Base-by-base conservation (phyloP, 2,888 invertebrate genomes). In the Drosophila nr. medialis region DNA sequence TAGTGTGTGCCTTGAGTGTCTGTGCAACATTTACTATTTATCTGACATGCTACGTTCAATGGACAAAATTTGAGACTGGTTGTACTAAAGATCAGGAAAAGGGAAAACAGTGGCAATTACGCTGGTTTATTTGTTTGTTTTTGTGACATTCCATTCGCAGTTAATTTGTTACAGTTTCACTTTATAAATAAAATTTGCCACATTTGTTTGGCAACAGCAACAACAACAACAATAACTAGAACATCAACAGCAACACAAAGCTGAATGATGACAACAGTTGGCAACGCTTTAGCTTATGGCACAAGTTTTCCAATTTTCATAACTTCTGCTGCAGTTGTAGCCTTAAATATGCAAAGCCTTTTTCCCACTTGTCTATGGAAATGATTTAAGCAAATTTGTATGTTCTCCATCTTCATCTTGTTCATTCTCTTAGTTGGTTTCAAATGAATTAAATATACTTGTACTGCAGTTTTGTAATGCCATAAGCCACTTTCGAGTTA, bases 151-250 rank as follows among this genome's bases (percentile, higher is more conserved):
- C 67, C 75, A 69, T 77, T 86, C 72, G 79, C 72, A 86, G 86
- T 86, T 89, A 86, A 86, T 86, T 89, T 86, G 84, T 75, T 89
- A 81, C 83, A 83, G 82, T 89, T 86, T 82, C 64, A 75, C 78
- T 86, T 73, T 72, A 82, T 88, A 88, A 80, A 86, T 89, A 77
- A 79, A 82, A 71, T 75, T 76, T 67, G 13, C 45, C 66, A 79
- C 73, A 79, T 79, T 70, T 72, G 55, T 72, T 64, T 68, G 63
- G 60, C 61, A 29, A 18, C 18, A 11, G 51, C 55, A 64, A 51
- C 58, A 75, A 58, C 64, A 64, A 51, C 58, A 75, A 67, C 62
- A 56, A 36, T 21, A 68, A 38, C 36, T 58, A 51, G 27, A 50
- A 34, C 24, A 59, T 42, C 51, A 65, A 3, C 21, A 38, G 32